phyloP scores from a whole-genome alignment of 2,113 vertebrate species.

The Silurus asotus region DNA sequence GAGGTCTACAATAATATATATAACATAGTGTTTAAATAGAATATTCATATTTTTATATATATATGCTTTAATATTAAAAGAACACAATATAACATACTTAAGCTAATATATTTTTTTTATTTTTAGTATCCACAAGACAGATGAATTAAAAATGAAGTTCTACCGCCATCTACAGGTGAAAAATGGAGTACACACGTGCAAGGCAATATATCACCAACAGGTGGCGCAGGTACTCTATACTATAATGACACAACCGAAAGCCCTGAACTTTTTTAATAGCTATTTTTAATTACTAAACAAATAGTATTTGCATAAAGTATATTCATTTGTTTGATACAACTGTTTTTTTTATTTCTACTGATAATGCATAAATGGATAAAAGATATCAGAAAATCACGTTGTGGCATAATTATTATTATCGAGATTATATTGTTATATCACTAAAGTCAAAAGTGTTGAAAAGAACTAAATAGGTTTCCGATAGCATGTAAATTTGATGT shows the following conservation, averaged over 20 bases:
- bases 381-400: no score
- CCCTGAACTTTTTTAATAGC: not conserved
- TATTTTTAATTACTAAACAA: not conserved
- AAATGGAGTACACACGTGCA: not conserved
- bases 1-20: not conserved
- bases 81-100: not conserved
- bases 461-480: not conserved
- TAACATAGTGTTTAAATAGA: no score
- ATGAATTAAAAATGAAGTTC: not conserved
- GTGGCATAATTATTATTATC: no score
- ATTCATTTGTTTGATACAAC: no score
- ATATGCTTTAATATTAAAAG: not conserved
- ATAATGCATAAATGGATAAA: no score
- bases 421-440: no score
- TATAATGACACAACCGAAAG: not conserved
- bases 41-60: not conserved
- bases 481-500: not conserved
- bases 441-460: no score
- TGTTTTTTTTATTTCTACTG: no score
- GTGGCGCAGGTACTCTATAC: slow-evolving; percentile 24
- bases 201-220: slow-evolving; percentile 11
- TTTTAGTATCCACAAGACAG: no score
- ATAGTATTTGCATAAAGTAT: no score
- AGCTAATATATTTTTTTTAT: not conserved
- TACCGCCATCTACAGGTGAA: slow-evolving; percentile 20